phyloP scores from a whole-genome alignment of 2,113 vertebrate species.

The Cyphomyrus discorhynchus region DNA sequence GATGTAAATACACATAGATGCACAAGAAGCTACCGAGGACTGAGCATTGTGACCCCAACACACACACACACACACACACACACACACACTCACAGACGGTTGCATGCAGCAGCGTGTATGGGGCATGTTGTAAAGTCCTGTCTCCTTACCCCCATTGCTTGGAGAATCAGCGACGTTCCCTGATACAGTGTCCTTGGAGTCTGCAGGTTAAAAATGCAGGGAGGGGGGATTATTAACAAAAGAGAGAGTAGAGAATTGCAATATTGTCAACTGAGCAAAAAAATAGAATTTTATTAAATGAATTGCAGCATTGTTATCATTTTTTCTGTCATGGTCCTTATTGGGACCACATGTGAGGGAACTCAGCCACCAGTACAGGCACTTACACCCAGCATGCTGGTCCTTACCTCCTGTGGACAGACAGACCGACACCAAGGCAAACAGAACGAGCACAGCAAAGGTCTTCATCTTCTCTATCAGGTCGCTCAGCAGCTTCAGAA shows the following conservation, averaged over 20 bases:
- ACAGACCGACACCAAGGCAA: slow-evolving; percentile 55
- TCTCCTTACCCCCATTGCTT: slow-evolving; percentile 38
- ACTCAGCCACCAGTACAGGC: not conserved
- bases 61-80: not conserved
- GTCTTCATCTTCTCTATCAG: slow-evolving; percentile 57
- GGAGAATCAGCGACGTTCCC: slow-evolving; percentile 28
- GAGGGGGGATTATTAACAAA: not conserved
- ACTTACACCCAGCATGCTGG: not conserved
- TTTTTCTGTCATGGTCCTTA: not conserved
- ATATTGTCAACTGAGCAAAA: not conserved
- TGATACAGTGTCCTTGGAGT: not conserved
- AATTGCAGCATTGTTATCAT: not conserved
- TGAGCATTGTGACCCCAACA: not conserved
- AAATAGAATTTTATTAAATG: not conserved
- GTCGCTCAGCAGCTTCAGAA: slow-evolving; percentile 18
- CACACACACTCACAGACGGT: not conserved
- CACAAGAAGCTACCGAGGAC: not conserved
- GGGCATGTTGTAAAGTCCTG: not conserved
- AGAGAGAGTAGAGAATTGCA: not conserved
- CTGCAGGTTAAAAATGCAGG: slow-evolving; percentile 11
- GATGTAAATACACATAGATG: not conserved
- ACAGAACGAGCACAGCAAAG: slow-evolving; percentile 53
- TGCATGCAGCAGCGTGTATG: not conserved
- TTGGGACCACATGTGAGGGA: not conserved
- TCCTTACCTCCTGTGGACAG: slow-evolving; percentile 57